Evolutionary conservation across 1,140 invertebrate species (phyloP).

Genomic region (Oryzaephilus surinamensis): DNA sequence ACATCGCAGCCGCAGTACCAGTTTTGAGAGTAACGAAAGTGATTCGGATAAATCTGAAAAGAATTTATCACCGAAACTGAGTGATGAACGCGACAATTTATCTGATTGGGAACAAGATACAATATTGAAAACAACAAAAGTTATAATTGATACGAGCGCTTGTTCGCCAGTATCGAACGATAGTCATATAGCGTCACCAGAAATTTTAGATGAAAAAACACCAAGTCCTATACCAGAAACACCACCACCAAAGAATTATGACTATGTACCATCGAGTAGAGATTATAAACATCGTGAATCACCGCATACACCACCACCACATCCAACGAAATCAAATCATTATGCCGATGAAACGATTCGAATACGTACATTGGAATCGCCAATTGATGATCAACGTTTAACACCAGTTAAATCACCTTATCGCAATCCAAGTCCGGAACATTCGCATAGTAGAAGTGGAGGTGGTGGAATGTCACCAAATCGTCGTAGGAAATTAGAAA

Average conservation of each 20-base stretch:
- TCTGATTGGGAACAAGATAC: constrained; percentile 35
- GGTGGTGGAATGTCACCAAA: constrained; percentile 29
- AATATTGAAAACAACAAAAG: not conserved
- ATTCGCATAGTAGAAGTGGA: constrained; percentile 21
- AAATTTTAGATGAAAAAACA: constrained; percentile 32
- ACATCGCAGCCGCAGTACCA: constrained; percentile 53
- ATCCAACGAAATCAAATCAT: not conserved
- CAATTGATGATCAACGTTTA: constrained; percentile 20
- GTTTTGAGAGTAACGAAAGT: constrained; percentile 34
- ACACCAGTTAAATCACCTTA: constrained; percentile 6
- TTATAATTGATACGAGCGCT: constrained; percentile 21
- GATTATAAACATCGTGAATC: too few species aligned
- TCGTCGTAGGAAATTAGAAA: not conserved
- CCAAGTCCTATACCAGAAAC: constrained; percentile 40
- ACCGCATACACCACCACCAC: constrained; percentile 29
- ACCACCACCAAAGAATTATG: constrained; percentile 36
- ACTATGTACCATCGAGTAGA: constrained; percentile 15
- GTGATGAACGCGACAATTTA: constrained; percentile 34
- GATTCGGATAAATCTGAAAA: constrained; percentile 20
- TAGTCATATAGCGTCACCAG: constrained; percentile 30
- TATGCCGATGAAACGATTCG: constrained; percentile 5
- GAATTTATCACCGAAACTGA: constrained; percentile 20
- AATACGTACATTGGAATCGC: constrained; percentile 15
- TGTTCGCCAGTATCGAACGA: constrained; percentile 34
- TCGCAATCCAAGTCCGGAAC: constrained; percentile 26